These are phyloP conservation scores for Aphidius ervi DNA, from an alignment of 1,140 invertebrate genomes.

Conservation along the genomic window DNA sequence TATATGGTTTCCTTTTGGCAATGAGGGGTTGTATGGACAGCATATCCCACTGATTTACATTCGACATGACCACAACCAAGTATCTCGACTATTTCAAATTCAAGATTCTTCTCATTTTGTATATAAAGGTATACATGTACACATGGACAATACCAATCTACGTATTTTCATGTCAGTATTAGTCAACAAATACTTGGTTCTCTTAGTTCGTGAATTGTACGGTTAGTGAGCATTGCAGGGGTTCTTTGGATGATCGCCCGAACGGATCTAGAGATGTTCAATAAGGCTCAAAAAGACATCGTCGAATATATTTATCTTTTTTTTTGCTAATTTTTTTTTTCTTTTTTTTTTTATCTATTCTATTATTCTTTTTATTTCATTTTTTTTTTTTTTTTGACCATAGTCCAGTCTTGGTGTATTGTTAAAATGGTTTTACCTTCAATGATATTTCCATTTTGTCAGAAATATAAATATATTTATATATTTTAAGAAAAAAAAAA, in stretches of 20 bases:
- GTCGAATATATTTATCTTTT: slow-evolving; percentile 3
- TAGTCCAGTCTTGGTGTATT: too few relatives aligned
- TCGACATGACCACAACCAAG: slow-evolving; percentile 22
- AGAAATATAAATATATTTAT: too few relatives aligned
- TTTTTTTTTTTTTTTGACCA: too few relatives aligned
- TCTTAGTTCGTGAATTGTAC: slow-evolving; percentile 5
- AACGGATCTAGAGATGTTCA: slow-evolving; percentile 12
- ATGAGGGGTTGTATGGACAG: slow-evolving; percentile 22
- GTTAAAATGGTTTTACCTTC: too few relatives aligned
- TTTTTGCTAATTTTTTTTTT: too few relatives aligned
- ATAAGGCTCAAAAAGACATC: slow-evolving; percentile 10
- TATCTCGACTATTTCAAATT: slow-evolving; percentile 7
- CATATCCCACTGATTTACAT: slow-evolving; percentile 27
- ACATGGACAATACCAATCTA: neutral
- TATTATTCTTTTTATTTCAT: too few relatives aligned
- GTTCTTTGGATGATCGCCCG: slow-evolving; percentile 10
- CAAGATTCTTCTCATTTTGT: neutral
- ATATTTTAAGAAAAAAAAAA: too few relatives aligned
- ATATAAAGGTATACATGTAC: too few relatives aligned
- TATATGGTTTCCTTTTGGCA: slow-evolving; percentile 16
- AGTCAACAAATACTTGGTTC: neutral
- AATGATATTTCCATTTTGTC: too few relatives aligned
- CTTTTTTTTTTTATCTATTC: too few relatives aligned
- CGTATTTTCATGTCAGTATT: neutral
- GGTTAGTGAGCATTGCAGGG: too few relatives aligned